Conservation (phyloP, 2,113 vertebrate genomes). For the Nerophis lumbriciformis region DNA sequence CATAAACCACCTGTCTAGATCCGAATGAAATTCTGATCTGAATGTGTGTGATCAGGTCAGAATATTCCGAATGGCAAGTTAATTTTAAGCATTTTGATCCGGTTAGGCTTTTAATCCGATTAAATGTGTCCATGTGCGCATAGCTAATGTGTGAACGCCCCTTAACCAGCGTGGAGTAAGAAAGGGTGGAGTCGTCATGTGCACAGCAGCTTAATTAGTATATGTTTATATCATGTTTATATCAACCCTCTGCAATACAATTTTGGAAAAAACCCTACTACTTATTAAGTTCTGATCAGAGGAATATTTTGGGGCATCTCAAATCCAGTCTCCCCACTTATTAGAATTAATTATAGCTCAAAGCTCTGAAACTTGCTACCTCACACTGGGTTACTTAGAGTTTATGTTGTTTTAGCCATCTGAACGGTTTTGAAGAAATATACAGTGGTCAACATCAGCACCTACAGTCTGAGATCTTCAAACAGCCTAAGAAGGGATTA, state of each 20-base stretch:
- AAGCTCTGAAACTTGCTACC: conserved; percentile 36
- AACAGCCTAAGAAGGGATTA: neutral
- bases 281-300: conserved; percentile 20
- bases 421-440: conserved; percentile 12
- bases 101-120: too few relatives aligned
- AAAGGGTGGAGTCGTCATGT: conserved; percentile 19
- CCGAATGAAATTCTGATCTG: too few relatives aligned
- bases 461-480: neutral
- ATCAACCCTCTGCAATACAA: conserved; percentile 36
- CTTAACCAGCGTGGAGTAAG: conserved; percentile 29
- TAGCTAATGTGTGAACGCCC: too few relatives aligned
- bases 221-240: conserved; percentile 54
- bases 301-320: conserved; percentile 33
- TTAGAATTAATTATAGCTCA: conserved; percentile 49
- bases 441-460: conserved; percentile 1
- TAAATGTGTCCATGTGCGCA: too few relatives aligned
- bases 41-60: too few relatives aligned
- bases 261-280: conserved; percentile 26
- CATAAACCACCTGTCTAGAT: too few relatives aligned
- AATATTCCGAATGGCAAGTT: too few relatives aligned
- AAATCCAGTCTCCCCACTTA: conserved; percentile 32
- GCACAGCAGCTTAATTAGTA: conserved; percentile 38
- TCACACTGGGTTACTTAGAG: conserved; percentile 14
- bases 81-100: too few relatives aligned
- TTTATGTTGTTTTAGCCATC: conserved; percentile 14